phyloP scores from a whole-genome alignment of 2,797 vertebrate genomes.

The Rhynchonycteris naso region DNA sequence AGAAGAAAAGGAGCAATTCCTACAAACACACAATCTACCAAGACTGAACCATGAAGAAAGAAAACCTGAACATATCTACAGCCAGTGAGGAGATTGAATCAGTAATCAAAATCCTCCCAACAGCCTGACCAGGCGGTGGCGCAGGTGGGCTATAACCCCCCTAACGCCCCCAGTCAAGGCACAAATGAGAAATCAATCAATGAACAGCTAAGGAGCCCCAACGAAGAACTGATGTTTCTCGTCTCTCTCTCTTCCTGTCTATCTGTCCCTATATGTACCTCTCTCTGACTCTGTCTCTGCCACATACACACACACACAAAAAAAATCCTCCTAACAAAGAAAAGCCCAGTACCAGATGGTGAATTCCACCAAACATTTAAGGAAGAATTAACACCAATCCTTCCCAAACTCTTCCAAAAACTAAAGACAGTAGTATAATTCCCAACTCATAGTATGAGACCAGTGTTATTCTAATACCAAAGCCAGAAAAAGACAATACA shows the following conservation, averaged over 20 bases:
- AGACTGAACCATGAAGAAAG: neutral
- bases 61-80: neutral
- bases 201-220: too few relatives aligned
- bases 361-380: neutral
- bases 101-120: neutral
- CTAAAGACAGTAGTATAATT: neutral
- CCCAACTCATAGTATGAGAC: neutral
- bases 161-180: too few relatives aligned
- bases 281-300: too few relatives aligned
- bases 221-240: too few relatives aligned
- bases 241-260: too few relatives aligned
- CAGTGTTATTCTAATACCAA: neutral
- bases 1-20: neutral
- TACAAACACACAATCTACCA: neutral
- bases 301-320: too few relatives aligned
- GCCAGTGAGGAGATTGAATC: neutral
- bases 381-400: neutral
- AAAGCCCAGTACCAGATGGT: neutral
- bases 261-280: too few relatives aligned
- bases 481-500: neutral
- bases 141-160: too few relatives aligned
- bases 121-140: too few relatives aligned
- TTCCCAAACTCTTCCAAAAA: conserved; percentile 9
- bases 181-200: too few relatives aligned
- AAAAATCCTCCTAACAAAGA: neutral